Evolutionary conservation across 1,140 invertebrate species (phyloP).

Genomic region (Uloborus diversus): DNA sequence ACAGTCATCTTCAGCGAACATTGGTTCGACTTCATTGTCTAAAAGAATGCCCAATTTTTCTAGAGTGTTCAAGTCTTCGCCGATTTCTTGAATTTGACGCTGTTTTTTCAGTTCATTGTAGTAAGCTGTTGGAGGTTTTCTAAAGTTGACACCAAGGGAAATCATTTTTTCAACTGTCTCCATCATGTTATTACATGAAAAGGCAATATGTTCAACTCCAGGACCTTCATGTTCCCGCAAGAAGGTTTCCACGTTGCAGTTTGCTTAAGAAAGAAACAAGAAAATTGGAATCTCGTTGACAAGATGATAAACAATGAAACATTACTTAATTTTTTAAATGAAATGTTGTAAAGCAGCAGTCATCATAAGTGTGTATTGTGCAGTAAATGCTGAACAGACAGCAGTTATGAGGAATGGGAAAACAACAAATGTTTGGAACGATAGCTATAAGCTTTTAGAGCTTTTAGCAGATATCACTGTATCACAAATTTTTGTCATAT

Average conservation of each 20-base stretch:
- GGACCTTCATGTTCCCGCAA: conserved; percentile 67
- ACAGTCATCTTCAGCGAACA: too few species aligned
- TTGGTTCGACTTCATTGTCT: conserved; percentile 65
- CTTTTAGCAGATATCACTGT: too few species aligned
- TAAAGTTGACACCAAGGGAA: conserved; percentile 65
- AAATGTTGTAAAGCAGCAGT: too few species aligned
- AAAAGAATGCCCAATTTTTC: conserved; percentile 63
- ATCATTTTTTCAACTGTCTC: conserved; percentile 62
- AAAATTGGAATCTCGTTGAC: too few species aligned
- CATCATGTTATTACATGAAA: conserved; percentile 66
- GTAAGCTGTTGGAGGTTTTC: conserved; percentile 68
- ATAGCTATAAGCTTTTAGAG: too few species aligned
- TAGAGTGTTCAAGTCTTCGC: conserved; percentile 62
- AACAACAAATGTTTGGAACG: too few species aligned
- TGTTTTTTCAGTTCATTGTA: conserved; percentile 64
- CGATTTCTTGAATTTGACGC: conserved; percentile 62
- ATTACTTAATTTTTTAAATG: too few species aligned
- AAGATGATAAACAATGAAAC: too few species aligned
- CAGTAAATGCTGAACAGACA: too few species aligned
- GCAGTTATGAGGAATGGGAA: too few species aligned
- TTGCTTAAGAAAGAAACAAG: conserved; percentile 59
- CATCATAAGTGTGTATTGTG: too few species aligned
- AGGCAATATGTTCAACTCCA: conserved; percentile 69
- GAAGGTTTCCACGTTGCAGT: conserved; percentile 68
- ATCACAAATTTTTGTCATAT: too few species aligned